Evolutionary conservation across 1,140 invertebrate genomes (phyloP), one percentile per base, ranked within the genome.

Genomic region (Latrodectus geometricus): DNA sequence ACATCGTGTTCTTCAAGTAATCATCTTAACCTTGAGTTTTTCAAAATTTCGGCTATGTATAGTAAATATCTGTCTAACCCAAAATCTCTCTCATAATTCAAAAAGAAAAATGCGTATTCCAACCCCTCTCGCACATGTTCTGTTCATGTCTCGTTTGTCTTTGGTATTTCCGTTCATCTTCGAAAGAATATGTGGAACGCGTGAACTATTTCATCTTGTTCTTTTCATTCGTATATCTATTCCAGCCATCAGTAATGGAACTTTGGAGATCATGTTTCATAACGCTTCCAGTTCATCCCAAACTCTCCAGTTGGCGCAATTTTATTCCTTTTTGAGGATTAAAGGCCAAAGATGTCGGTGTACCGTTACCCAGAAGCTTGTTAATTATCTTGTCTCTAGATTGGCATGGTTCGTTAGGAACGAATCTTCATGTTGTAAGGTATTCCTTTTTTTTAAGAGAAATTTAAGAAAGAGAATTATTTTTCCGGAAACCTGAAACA

Each of bases 131-230:
- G 23, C 74, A 76, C 52, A 35, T 76, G 74, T 76, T 76, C 74
- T 4, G 4, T 73, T 73, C 11, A 49, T n/a, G 70, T 73, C 48
- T 56, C 52, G 52, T 56, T 76, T 76, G 74, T 56, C 54, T 50
- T 76, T 76, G 48, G 48, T 48, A 79, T 79, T 79, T 79, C 77
- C 77, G 77, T 79, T 79, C 35, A 11, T 49, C 14, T 56, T 23
- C n/a, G 74, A 68, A 79, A 79, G 79, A 72, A 79, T 68, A 79
- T 52, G 35, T 20, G 61, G 76, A 79, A 81, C 54, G 79, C 69
- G 79, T 81, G 79, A 81, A 81, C 48, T 72, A 81, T 72, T 81
- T 68, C 79, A 68, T 65, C 69, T 48, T 79, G n/a, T 23, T 81
- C 66, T 61, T 35, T 8, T 50, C 68, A 50, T 69, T 54, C 77